Percentiles rank a stretch among this genome's conserved stretches.
Conservation (phyloP, 2,888 invertebrate genomes). For the Limnephilus lunatus region DNA sequence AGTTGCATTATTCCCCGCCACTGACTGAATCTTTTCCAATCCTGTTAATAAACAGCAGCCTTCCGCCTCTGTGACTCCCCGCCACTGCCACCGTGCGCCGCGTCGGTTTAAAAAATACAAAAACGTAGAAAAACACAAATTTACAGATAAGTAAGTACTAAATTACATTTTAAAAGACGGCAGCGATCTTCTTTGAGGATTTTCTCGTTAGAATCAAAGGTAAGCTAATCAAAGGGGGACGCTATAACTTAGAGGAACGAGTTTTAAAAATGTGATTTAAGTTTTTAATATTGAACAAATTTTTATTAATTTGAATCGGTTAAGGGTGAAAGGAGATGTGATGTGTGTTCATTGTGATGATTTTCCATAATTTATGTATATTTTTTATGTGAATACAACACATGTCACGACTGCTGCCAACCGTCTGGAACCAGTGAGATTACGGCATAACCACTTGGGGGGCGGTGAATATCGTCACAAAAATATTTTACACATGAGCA, state of each 20-base stretch:
- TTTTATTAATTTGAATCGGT: background rate
- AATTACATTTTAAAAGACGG: constrained; percentile 37
- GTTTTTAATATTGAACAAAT: constrained; percentile 4
- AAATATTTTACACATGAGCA: too few relatives aligned
- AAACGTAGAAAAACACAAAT: constrained; percentile 35
- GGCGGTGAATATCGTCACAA: too few relatives aligned
- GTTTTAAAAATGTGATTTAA: constrained; percentile 38
- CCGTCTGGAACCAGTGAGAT: too few relatives aligned
- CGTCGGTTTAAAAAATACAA: background rate
- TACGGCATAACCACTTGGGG: too few relatives aligned
- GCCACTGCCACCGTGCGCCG: background rate
- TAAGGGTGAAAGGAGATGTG: background rate
- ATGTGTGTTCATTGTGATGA: background rate
- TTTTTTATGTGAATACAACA: too few relatives aligned
- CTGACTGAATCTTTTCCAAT: constrained; percentile 3
- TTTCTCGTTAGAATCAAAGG: constrained; percentile 37
- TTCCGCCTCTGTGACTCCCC: background rate
- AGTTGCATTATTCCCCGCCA: constrained; percentile 1
- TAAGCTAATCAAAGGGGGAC: constrained; percentile 4
- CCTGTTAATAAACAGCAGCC: constrained; percentile 17
- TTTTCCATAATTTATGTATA: too few relatives aligned
- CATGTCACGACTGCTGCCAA: too few relatives aligned
- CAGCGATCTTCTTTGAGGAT: constrained; percentile 6
- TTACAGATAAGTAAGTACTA: constrained; percentile 29
- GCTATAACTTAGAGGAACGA: background rate